Evolutionary conservation across 2,113 vertebrate genomes (phyloP), one percentile per base, ranked within the genome.

Genomic region (Tautogolabrus adspersus): DNA sequence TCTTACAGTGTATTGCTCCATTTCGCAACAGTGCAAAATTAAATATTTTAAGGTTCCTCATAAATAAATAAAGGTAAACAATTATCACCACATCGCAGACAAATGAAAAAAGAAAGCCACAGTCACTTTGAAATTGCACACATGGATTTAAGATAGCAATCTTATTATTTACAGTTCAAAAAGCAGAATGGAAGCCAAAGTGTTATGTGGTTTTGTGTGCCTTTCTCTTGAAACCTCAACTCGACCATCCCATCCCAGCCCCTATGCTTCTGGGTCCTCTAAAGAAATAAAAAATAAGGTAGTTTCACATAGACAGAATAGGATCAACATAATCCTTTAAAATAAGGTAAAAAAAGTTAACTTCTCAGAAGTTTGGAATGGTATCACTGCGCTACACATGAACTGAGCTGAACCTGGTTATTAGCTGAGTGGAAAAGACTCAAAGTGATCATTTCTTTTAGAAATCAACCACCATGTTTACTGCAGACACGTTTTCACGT

Each of bases 1-100:
- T 55, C 95, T 92, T 93, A 93, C 61, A 88, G 93, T 94, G 89
- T 96, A 97, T 96, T 97, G 96, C 96, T 97, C 93, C 92, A 16
- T 90, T 91, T 91, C 74, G 82, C 91, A 89, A 86, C 95, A 96
- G 96, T 97, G 96, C 96, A 97, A 97, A 96, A 91, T 94, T 88
- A 82, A 63, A 82, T 52, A 76, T 85, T 93, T 94, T 85, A 86
- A 90, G 89, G 80, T 89, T 90, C 69, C 67, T 93, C 87, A 92
- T 93, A 93, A 95, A 95, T 94, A 94, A 84, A 92, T 87, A 95
- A 94, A 94, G 95, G 95, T 89, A 93, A 95, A 94, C 91, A 93
- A 92, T 66, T 76, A 56, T 58, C 81, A 91, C 56, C 83, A 94
- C 91, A 90, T 84, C 62, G 59, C 89, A 88, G 77, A 93, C 64